Conservation (phyloP, 2,888 invertebrate genomes). For the Scaptomyza polygonia region DNA sequence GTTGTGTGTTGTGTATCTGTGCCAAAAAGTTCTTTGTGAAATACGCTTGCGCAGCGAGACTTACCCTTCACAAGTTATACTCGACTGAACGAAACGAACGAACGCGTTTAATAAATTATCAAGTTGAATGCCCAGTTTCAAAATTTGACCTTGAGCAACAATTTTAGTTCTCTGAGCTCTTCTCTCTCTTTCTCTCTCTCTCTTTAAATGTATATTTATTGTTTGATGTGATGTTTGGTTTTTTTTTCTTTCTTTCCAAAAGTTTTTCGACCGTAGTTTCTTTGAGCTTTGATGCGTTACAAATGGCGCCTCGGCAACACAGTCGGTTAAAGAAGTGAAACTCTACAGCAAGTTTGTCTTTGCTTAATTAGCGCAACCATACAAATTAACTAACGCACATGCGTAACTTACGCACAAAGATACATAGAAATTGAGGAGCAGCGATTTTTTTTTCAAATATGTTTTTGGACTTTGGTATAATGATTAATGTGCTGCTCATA, state of each 20-base stretch:
- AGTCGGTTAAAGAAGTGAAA: constrained; percentile 44
- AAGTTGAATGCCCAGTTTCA: constrained; percentile 82
- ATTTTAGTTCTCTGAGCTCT: constrained; percentile 65
- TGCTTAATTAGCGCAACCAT: constrained; percentile 62
- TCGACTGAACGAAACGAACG: constrained; percentile 30
- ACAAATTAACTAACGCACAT: constrained; percentile 76
- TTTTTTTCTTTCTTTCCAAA: neutral
- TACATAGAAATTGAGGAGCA: neutral
- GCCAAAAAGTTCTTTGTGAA: constrained; percentile 43
- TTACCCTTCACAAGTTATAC: constrained; percentile 62
- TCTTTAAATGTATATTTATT: constrained; percentile 26
- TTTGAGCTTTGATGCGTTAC: constrained; percentile 56
- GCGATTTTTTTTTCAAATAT: constrained; percentile 48
- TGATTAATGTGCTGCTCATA: constrained; percentile 61
- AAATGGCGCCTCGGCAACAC: constrained; percentile 39
- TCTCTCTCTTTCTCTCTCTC: constrained; percentile 34
- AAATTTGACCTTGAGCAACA: constrained; percentile 82
- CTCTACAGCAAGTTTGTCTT: constrained; percentile 50
- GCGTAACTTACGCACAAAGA: constrained; percentile 56
- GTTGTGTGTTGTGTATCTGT: constrained; percentile 30
- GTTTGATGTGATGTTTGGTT: constrained; percentile 1
- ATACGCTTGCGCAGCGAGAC: constrained; percentile 64
- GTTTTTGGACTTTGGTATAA: constrained; percentile 20
- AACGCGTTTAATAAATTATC: constrained; percentile 81
- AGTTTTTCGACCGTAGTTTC: constrained; percentile 39